phyloP scores from a whole-genome alignment of 2,113 vertebrate genomes.

The Capreolus pygargus region DNA sequence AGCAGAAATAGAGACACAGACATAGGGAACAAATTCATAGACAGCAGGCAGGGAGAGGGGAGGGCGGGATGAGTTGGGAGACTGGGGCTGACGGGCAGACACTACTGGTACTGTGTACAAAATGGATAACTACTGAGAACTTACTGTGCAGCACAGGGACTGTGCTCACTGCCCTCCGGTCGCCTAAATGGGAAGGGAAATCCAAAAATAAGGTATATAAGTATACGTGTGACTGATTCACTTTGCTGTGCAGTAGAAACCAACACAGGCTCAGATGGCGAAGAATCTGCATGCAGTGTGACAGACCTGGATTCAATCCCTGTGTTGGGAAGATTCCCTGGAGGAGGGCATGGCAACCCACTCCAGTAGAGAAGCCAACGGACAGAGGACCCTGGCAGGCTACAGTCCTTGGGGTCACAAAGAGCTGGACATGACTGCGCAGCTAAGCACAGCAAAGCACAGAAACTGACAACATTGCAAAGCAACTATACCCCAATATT shows the following conservation, averaged over 20 bases:
- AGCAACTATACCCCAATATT: background rate
- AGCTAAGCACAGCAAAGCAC: background rate
- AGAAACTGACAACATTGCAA: background rate
- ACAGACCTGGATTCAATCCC: background rate
- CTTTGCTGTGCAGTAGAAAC: background rate
- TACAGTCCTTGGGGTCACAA: background rate
- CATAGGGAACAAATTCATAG: background rate
- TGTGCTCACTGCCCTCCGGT: background rate
- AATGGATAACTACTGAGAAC: background rate
- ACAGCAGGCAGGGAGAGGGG: background rate
- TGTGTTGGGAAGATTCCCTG: background rate
- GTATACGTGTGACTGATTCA: background rate
- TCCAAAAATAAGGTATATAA: background rate
- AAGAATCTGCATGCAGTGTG: background rate
- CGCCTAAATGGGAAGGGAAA: background rate
- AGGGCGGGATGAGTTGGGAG: background rate
- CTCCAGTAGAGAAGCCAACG: background rate
- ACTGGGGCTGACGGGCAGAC: background rate
- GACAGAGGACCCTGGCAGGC: background rate
- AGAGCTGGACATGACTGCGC: background rate
- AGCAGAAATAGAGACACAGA: background rate
- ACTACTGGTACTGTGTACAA: background rate
- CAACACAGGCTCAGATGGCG: background rate
- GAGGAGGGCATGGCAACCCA: background rate
- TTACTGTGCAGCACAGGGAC: background rate